Conservation (phyloP, 2,888 invertebrate species). For the Horisme vitalbata region DNA sequence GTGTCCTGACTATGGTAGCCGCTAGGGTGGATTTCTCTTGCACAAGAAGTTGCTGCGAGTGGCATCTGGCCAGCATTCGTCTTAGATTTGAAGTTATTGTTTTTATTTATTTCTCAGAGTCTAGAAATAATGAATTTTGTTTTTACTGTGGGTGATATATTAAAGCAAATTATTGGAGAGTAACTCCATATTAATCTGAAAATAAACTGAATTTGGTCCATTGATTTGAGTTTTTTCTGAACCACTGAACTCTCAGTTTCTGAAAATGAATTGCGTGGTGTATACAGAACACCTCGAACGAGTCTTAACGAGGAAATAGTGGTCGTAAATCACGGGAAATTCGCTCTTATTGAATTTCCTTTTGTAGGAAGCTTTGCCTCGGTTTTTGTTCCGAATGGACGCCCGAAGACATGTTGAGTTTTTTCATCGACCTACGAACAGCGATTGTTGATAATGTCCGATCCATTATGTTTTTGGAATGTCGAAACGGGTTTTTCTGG, state of each 20-base stretch:
- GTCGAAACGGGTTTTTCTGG: conserved; percentile 16
- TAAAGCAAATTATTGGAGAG: too few relatives aligned
- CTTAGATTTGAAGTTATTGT: too few relatives aligned
- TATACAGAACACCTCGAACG: conserved; percentile 67
- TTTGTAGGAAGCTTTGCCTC: conserved; percentile 67
- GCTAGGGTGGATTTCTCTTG: too few relatives aligned
- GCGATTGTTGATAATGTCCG: conserved; percentile 37
- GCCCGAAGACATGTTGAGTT: conserved; percentile 58
- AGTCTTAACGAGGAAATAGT: conserved; percentile 81
- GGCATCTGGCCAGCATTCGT: too few relatives aligned
- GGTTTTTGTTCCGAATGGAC: conserved; percentile 72
- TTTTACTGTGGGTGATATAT: too few relatives aligned
- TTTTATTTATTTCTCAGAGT: too few relatives aligned
- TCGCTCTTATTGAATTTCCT: conserved; percentile 82
- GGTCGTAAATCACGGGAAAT: conserved; percentile 80
- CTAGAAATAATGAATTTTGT: too few relatives aligned
- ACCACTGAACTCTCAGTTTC: conserved; percentile 18
- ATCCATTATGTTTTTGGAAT: conserved; percentile 30
- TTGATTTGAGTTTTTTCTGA: too few relatives aligned
- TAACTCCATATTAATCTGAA: too few relatives aligned
- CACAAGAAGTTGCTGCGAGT: too few relatives aligned
- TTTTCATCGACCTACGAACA: conserved; percentile 40
- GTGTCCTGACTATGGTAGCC: too few relatives aligned
- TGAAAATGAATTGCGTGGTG: conserved; percentile 60
- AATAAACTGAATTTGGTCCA: too few relatives aligned